These are phyloP conservation scores for Siniperca scherzeri DNA, from an alignment of 2,797 vertebrate genomes.

Conservation along the genomic window DNA sequence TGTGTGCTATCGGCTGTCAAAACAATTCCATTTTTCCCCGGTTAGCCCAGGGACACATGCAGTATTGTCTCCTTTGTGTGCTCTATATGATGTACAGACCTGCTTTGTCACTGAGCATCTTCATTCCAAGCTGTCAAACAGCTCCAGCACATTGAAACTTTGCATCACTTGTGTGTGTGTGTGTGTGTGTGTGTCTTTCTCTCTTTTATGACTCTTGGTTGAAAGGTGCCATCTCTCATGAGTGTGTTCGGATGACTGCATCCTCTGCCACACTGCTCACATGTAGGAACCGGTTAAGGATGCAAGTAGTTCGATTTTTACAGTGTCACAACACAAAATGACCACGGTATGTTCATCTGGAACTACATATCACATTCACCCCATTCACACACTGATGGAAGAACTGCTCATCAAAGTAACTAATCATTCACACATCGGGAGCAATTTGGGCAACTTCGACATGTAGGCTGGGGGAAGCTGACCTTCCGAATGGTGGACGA, in stretches of 20 bases:
- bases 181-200: not conserved
- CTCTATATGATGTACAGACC: conserved; percentile 37
- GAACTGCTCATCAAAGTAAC: too few species aligned
- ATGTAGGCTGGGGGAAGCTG: too few species aligned
- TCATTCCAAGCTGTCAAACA: conserved; percentile 54
- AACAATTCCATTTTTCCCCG: conserved; percentile 31
- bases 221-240: conserved; percentile 38
- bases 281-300: not conserved
- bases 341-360: not conserved
- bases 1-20: conserved; percentile 36
- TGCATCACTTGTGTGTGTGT: conserved; percentile 24
- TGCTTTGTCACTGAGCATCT: conserved; percentile 52
- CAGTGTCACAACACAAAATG: not conserved
- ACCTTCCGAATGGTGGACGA: too few species aligned
- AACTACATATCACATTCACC: too few species aligned
- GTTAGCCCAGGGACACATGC: conserved; percentile 35
- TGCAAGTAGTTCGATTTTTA: not conserved
- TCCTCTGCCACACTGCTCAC: not conserved
- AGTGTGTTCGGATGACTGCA: conserved; percentile 10
- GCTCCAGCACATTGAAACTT: conserved; percentile 22
- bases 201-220: conserved; percentile 16
- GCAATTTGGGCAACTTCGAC: too few species aligned
- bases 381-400: too few species aligned
- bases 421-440: too few species aligned
- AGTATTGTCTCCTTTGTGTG: conserved; percentile 39